Evolutionary conservation across 2,888 invertebrate genomes (phyloP).

Genomic region (Lottia gigantea): DNA sequence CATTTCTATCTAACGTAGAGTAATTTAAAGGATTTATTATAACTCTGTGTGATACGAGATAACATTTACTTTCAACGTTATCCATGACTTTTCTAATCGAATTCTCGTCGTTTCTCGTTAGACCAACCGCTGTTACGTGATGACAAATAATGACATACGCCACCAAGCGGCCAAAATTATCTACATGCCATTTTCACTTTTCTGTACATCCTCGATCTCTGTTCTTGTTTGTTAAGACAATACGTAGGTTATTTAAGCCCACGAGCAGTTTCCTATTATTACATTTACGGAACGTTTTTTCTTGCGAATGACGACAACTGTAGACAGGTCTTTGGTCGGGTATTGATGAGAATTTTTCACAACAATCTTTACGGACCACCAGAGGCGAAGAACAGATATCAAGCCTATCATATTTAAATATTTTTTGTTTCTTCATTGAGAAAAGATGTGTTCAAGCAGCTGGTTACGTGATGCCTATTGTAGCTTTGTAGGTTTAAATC

Average conservation of each 20-base stretch:
- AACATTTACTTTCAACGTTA: conserved; percentile 7
- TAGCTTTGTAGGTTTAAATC: too few species aligned
- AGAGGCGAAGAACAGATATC: neutral
- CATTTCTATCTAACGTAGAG: neutral
- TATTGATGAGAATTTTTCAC: too few species aligned
- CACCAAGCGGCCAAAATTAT: neutral
- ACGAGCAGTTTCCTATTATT: too few species aligned
- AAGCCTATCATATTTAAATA: neutral
- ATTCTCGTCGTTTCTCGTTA: neutral
- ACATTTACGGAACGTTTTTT: too few species aligned
- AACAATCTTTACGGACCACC: neutral
- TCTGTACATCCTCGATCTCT: neutral
- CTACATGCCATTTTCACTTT: neutral
- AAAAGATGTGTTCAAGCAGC: neutral
- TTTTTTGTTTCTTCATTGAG: neutral
- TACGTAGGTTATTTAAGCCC: too few species aligned
- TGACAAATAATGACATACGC: conserved; percentile 6
- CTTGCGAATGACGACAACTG: too few species aligned
- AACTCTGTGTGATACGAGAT: neutral
- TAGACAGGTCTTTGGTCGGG: too few species aligned
- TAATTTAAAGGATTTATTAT: neutral
- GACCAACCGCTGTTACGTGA: neutral
- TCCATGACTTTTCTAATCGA: conserved; percentile 2
- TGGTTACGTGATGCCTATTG: neutral
- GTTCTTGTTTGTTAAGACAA: neutral